Evolutionary conservation across 2,113 vertebrate species (phyloP).

Genomic region (Sterrhoptilus dennistouni): DNA sequence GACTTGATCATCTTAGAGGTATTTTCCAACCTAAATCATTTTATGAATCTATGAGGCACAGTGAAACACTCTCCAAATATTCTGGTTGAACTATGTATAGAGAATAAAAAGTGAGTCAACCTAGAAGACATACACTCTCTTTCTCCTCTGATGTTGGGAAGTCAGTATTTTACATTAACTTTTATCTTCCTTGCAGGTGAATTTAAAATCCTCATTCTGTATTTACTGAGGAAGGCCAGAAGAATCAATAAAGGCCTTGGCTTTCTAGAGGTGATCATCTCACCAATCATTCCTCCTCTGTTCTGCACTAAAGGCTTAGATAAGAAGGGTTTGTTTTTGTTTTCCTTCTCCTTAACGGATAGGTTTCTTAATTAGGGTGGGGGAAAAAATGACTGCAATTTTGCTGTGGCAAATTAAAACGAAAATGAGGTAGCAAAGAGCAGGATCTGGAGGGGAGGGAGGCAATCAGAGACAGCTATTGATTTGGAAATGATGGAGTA

Average conservation of each 20-base stretch:
- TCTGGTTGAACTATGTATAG: background rate
- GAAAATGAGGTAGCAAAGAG: constrained; percentile 61
- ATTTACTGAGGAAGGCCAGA: constrained; percentile 30
- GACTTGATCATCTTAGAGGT: background rate
- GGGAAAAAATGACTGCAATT: constrained; percentile 40
- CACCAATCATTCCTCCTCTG: constrained; percentile 56
- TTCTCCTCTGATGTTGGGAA: background rate
- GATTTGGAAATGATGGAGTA: constrained; percentile 51
- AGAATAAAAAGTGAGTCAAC: background rate
- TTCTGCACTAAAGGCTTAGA: background rate
- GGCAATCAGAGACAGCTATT: constrained; percentile 34
- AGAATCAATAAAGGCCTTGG: constrained; percentile 29
- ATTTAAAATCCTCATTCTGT: constrained; percentile 23
- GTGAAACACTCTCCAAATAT: background rate
- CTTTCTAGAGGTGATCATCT: constrained; percentile 46
- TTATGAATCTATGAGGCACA: background rate
- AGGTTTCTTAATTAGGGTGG: constrained; percentile 59
- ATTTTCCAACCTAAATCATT: background rate
- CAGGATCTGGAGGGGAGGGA: background rate
- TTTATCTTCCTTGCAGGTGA: constrained; percentile 11
- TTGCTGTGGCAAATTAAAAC: constrained; percentile 63
- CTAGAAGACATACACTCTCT: background rate
- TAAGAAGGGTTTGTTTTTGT: constrained; percentile 37
- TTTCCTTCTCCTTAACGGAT: constrained; percentile 41
- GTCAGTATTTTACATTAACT: background rate